phyloP scores from a whole-genome alignment of 1,140 invertebrate species.

The Acromyrmex heyeri region DNA sequence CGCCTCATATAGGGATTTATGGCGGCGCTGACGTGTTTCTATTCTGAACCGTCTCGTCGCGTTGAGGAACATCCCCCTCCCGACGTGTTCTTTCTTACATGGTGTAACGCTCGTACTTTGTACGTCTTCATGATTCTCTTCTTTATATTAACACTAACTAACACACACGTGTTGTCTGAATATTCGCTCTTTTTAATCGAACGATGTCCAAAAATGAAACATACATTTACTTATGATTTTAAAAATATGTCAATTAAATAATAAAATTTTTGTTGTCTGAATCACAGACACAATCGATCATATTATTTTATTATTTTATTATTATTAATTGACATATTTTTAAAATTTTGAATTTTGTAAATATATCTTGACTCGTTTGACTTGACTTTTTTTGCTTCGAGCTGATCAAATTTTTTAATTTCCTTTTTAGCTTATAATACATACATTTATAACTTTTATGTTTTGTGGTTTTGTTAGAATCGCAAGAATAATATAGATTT shows the following conservation, averaged over 20 bases:
- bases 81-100: slow-evolving; percentile 1
- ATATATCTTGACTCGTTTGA: not conserved
- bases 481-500: not conserved
- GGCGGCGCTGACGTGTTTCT: slow-evolving; percentile 63
- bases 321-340: not conserved
- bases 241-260: no score
- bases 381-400: not conserved
- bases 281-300: not conserved
- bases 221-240: no score
- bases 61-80: slow-evolving; percentile 25
- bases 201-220: no score
- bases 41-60: slow-evolving; percentile 63
- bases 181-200: no score
- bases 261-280: no score
- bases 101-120: not conserved
- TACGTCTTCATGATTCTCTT: not conserved
- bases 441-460: not conserved
- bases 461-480: not conserved
- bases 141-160: no score
- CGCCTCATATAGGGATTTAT: slow-evolving; percentile 66
- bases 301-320: not conserved
- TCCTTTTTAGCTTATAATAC: not conserved
- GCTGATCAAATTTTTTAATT: not conserved
- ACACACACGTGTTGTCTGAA: no score
- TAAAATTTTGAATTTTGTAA: not conserved